These are phyloP conservation scores for Cyrtorhinus lividipennis DNA, from an alignment of 1,140 invertebrate species.

Conservation along the genomic window DNA sequence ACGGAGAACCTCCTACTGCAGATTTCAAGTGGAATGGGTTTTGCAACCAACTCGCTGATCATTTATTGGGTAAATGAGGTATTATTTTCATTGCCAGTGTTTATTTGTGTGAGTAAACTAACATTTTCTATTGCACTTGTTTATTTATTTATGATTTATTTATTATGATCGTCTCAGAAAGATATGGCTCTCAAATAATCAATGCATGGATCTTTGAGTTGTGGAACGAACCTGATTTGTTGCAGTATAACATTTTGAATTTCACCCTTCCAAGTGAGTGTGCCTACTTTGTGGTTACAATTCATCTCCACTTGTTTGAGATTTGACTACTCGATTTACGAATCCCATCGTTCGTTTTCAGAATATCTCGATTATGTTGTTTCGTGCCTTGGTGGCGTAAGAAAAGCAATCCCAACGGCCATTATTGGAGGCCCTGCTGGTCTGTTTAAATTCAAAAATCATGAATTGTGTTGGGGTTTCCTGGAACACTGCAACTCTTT, in stretches of 20 bases:
- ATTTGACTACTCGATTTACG: too few relatives aligned
- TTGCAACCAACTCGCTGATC: background rate
- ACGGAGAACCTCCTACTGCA: background rate
- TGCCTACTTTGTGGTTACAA: too few relatives aligned
- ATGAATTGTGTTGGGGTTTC: constrained; percentile 35
- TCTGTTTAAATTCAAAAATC: constrained; percentile 31
- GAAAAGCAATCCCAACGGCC: background rate
- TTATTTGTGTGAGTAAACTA: too few relatives aligned
- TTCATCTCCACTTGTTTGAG: too few relatives aligned
- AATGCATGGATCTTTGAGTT: constrained; percentile 38
- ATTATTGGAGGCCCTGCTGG: constrained; percentile 34
- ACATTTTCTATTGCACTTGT: too few relatives aligned
- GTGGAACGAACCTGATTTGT: constrained; percentile 38
- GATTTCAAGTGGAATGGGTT: background rate
- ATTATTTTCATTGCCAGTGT: too few relatives aligned
- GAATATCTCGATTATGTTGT: background rate
- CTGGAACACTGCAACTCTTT: constrained; percentile 29
- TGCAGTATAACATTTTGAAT: constrained; percentile 34
- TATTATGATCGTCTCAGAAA: too few relatives aligned
- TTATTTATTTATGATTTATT: too few relatives aligned
- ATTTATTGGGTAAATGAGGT: background rate
- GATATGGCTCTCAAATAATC: too few relatives aligned
- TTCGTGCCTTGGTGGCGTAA: background rate
- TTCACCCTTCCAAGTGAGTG: constrained; percentile 30
- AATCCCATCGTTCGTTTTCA: too few relatives aligned